Conservation (phyloP, 2,888 invertebrate genomes). For the Stratiomys singularior region DNA sequence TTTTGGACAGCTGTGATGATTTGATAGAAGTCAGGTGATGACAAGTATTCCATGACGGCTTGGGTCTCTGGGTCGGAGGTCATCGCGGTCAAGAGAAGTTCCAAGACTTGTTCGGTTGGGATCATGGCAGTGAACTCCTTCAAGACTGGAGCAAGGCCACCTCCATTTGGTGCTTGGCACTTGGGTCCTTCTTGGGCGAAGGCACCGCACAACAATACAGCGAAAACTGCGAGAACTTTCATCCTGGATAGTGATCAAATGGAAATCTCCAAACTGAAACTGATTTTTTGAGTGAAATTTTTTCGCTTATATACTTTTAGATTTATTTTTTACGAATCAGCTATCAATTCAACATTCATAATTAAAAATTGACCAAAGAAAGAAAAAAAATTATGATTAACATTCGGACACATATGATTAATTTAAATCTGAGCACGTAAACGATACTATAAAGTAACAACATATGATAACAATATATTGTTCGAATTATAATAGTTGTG, state of each 20-base stretch:
- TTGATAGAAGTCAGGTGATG: constrained; percentile 38
- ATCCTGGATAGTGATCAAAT: not conserved
- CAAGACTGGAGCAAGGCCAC: constrained; percentile 46
- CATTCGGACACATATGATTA: no score
- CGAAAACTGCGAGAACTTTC: constrained; percentile 37
- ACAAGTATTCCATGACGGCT: constrained; percentile 47
- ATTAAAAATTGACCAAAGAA: no score
- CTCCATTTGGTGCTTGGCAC: constrained; percentile 46
- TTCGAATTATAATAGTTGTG: no score
- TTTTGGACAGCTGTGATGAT: constrained; percentile 39
- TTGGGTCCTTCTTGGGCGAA: constrained; percentile 40
- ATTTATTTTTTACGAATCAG: no score
- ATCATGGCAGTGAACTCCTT: constrained; percentile 39
- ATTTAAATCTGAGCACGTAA: no score
- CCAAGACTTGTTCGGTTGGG: constrained; percentile 39
- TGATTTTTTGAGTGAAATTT: not conserved
- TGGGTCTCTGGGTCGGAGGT: constrained; percentile 48
- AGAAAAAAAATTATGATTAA: no score
- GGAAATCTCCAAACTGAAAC: constrained; percentile 20
- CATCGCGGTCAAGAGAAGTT: constrained; percentile 39
- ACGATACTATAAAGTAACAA: no score
- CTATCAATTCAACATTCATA: no score
- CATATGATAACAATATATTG: no score
- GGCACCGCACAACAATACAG: constrained; percentile 32
- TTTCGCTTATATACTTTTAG: no score